Evolutionary conservation across 1,140 invertebrate genomes (phyloP), one percentile per base, ranked within the genome.

Genomic region (Geopemphigus sp.): DNA sequence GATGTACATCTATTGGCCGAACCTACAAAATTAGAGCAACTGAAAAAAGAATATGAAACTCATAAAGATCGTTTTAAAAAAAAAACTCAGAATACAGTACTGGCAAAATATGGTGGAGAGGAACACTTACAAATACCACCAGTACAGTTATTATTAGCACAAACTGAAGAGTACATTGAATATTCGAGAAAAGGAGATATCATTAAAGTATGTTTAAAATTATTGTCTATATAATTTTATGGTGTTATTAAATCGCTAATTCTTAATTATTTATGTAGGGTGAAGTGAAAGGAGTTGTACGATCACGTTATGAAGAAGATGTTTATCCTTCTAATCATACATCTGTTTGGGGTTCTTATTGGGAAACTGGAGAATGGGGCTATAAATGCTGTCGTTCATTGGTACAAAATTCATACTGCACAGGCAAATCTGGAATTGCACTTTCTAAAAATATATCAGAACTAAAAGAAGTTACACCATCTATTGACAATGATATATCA

Each of bases 1-100:
- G 97, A 99, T 87, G 95, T 99, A 6, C 96, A 99, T 87, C 87
- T 98, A 39, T 88, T 98, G 76, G 97, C 97, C 17, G 97, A 99
- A 86, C 98, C 98, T 1, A 99, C 98, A 10, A 98, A 98, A 87
- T 85, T 99, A 39, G 97, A 98, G 85, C 85, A 97, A 80, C 85
- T 99, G 17, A 91, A 97, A 83, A 90, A 93, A 80, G 94, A 98
- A 84, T 99, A 95, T 84, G 90, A 94, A 80, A 90, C 93, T 50
- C 95, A 96, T 84, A 95, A 95, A 84, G 92, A 84, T 57, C 81
- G 83, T 68, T 84, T 84, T 68, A 84, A 84, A 70, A 80, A 83
- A 19, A 80, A 89, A 83, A 88, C 91, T 14, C 92, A 94, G 82
- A 87, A 91, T 81, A 91, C 89, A 82, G 89, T 98, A 29, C 86